These are phyloP conservation scores for Lasiurus borealis DNA, from an alignment of 2,113 vertebrate species.

Conservation along the genomic window DNA sequence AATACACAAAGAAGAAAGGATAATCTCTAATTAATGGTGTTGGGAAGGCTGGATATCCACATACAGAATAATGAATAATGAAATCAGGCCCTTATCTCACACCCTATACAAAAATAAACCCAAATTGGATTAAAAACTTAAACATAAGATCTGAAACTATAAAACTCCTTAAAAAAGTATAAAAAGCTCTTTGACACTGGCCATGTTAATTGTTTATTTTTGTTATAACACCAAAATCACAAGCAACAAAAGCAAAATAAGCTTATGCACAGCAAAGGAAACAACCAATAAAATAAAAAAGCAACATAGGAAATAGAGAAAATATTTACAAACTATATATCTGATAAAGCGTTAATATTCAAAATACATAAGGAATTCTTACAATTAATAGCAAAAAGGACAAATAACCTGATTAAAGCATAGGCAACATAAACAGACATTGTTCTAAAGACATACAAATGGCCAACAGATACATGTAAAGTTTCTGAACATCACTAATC, in stretches of 20 bases:
- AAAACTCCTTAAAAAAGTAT: neutral
- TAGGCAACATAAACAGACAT: neutral
- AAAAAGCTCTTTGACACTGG: neutral
- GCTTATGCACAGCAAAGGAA: neutral
- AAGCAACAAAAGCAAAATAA: neutral
- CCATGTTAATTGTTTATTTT: neutral
- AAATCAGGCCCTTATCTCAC: neutral
- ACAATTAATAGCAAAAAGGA: neutral
- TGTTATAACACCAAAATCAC: neutral
- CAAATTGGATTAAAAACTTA: neutral
- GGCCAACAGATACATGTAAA: neutral
- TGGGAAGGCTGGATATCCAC: neutral
- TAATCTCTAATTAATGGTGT: neutral
- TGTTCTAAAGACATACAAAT: neutral
- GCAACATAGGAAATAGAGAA: neutral
- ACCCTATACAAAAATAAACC: neutral
- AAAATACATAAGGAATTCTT: neutral
- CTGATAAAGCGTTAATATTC: neutral
- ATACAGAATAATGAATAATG: neutral
- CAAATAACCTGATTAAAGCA: neutral
- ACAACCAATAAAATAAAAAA: neutral
- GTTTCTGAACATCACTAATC: neutral
- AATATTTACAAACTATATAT: neutral
- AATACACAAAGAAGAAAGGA: neutral
- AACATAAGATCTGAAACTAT: neutral